Conservation (phyloP, 2,797 vertebrate genomes). For the Rhinophrynus dorsalis region DNA sequence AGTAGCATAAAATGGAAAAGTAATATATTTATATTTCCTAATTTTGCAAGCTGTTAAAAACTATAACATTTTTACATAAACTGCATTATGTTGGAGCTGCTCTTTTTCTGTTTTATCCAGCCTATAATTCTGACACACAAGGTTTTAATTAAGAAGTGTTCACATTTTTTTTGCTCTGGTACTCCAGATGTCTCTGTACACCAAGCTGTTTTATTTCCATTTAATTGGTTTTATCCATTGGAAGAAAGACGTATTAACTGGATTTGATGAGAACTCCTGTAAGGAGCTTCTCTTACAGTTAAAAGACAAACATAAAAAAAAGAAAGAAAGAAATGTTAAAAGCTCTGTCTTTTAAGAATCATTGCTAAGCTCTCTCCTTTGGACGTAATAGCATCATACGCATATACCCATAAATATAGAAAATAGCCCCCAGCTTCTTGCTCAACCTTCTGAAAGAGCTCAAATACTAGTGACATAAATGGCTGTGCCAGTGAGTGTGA, state of each 20-base stretch:
- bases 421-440: no score
- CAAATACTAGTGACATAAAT: no score
- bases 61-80: conserved; percentile 8
- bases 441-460: no score
- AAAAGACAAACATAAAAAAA: no score
- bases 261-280: not conserved
- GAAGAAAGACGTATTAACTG: not conserved
- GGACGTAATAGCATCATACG: no score
- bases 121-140: conserved; percentile 1
- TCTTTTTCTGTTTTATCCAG: not conserved
- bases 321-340: no score
- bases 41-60: conserved; percentile 14
- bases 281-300: not conserved
- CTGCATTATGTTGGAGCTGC: conserved; percentile 7
- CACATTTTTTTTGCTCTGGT: conserved; percentile 17
- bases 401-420: no score
- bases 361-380: no score
- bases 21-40: conserved; percentile 13
- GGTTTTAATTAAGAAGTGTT: conserved; percentile 40
- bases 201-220: conserved; percentile 24
- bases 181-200: conserved; percentile 24
- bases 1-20: conserved; percentile 1
- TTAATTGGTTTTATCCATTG: conserved; percentile 15
- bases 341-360: no score
- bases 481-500: no score